Base-by-base conservation (phyloP, 2,113 vertebrate genomes). In the Kryptolebias marmoratus region DNA sequence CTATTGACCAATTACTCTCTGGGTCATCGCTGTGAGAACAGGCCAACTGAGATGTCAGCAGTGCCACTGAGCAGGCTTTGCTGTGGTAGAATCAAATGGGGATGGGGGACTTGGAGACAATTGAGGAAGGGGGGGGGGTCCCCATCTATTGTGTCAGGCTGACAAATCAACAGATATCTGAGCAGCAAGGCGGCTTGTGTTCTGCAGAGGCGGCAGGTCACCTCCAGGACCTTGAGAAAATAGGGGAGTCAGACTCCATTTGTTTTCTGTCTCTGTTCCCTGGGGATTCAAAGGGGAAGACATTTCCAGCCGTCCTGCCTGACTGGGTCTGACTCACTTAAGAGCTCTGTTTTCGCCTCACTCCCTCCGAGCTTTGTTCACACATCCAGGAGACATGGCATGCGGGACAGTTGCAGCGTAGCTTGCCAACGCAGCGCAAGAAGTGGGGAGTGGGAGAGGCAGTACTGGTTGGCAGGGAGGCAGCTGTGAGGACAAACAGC, bases 161-260 rank as follows among this genome's bases (percentile, higher is more conserved):
- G 84, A 86, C 85, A 87, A 68, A 69, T 48, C 49, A 2, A 63
- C 30, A 76, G 82, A 82, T 81, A 82, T 57, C 68, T 75, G 16
- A 2, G 57, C n/a, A 1, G 58, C 68, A 65, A 62, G 50, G 57
- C 56, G 49, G 49, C 58, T 69, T 18, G 1, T 64, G 79, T 64
- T 70, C 73, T 6, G 15, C 78, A 53, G 74, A 50, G 32, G 61
- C 50, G 39, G 64, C 68, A 48, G 85, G 83, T 88, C 88, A 83
- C 80, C 74, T 64, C 42, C 53, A 73, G 75, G 83, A 89, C 85
- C 83, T 83, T 76, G 77, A 88, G 83, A 88, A 88, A 88, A 90
- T 88, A 78, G 85, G 68, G 57, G 69, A 90, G 86, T 87, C 87
- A 81, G 82, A 87, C 79, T 88, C 84, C 85, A 90, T 92, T 92